These are phyloP conservation scores for Lagenorhynchus albirostris DNA, from an alignment of 2,113 vertebrate species.

Conservation along the genomic window DNA sequence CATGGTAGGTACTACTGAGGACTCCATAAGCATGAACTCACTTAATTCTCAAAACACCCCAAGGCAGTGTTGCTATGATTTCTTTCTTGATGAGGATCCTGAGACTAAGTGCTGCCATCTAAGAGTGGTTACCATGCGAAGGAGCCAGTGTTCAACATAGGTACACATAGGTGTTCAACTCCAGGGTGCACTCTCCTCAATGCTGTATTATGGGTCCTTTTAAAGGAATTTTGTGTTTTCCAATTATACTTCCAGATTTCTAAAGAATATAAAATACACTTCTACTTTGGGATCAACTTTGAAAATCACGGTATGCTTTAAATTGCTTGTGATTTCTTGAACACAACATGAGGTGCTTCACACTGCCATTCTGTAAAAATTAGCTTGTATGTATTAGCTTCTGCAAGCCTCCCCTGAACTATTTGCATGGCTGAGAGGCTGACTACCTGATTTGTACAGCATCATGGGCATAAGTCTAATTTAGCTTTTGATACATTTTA, in stretches of 20 bases:
- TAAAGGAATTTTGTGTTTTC: background rate
- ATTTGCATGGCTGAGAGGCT: background rate
- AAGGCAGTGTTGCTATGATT: background rate
- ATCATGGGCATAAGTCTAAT: background rate
- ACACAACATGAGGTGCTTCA: background rate
- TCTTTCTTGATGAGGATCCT: background rate
- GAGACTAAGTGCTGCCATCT: background rate
- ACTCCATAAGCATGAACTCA: background rate
- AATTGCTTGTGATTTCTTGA: background rate
- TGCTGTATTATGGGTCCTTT: background rate
- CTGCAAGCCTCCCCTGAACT: background rate
- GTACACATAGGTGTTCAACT: fast-evolving
- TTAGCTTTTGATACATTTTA: background rate
- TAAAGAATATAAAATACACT: background rate
- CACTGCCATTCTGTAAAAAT: background rate
- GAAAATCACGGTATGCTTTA: background rate
- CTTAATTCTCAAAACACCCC: background rate
- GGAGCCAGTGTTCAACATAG: background rate
- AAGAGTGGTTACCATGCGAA: fast-evolving
- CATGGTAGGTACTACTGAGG: too few relatives aligned
- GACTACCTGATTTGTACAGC: background rate
- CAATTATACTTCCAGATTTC: background rate
- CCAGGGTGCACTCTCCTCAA: background rate
- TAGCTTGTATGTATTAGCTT: fast-evolving
- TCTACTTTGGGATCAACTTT: background rate